Evolutionary conservation across 2,113 vertebrate genomes (phyloP).

Genomic region (Chaenocephalus aceratus): DNA sequence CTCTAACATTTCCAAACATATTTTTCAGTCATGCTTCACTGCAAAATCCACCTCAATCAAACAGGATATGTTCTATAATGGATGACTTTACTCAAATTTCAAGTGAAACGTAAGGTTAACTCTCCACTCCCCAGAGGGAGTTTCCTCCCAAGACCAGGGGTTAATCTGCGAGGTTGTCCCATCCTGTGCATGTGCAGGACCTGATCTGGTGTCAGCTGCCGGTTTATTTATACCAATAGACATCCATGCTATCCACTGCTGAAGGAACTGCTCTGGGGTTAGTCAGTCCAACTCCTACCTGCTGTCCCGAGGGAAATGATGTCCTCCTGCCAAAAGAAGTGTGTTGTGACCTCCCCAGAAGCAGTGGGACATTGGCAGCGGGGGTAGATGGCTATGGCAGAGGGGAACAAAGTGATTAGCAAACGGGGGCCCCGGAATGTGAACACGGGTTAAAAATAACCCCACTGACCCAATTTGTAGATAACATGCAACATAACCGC

Average conservation of each 20-base stretch:
- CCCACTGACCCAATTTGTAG: conserved; percentile 68
- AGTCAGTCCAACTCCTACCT: conserved; percentile 49
- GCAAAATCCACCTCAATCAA: background rate
- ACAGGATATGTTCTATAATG: background rate
- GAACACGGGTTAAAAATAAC: conserved; percentile 81
- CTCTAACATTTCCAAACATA: background rate
- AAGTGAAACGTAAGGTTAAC: background rate
- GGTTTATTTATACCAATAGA: conserved; percentile 67
- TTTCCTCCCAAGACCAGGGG: conserved; percentile 27
- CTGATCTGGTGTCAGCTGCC: conserved; percentile 68
- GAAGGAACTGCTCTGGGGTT: conserved; percentile 52
- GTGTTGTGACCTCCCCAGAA: conserved; percentile 68
- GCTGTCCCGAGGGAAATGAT: conserved; percentile 62
- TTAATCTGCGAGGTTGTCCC: conserved; percentile 36
- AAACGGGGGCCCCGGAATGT: conserved; percentile 67
- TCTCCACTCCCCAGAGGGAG: conserved; percentile 7
- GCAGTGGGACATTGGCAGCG: conserved; percentile 58
- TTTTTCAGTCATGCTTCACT: background rate
- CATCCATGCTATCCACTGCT: conserved; percentile 28
- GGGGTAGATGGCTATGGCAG: conserved; percentile 70
- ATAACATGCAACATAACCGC: conserved; percentile 46
- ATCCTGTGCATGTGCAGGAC: conserved; percentile 40
- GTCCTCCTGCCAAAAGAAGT: conserved; percentile 65
- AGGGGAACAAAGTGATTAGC: conserved; percentile 84
- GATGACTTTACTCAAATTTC: background rate